These are phyloP conservation scores for Dryobota labecula DNA, from an alignment of 2,888 invertebrate species.

Conservation along the genomic window DNA sequence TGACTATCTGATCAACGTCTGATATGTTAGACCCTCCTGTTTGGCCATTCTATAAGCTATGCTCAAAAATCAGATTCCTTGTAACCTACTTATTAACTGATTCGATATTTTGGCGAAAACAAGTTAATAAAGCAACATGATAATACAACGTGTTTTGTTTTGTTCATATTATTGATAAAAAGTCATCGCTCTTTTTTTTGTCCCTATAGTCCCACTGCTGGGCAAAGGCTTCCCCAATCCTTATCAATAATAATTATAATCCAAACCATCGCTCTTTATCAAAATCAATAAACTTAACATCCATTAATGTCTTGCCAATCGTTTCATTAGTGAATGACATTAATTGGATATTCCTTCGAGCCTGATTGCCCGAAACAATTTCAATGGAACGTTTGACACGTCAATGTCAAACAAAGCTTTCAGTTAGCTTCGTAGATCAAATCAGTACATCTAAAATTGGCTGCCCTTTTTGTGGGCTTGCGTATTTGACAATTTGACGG, in stretches of 20 bases:
- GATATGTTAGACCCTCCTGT: background rate
- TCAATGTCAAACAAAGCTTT: constrained; percentile 5
- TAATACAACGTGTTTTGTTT: background rate
- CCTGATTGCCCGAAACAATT: constrained; percentile 1
- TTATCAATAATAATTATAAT: too few species aligned
- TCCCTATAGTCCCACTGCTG: too few species aligned
- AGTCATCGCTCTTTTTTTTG: too few species aligned
- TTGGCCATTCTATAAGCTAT: background rate
- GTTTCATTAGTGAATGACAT: constrained; percentile 15
- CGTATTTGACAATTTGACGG: background rate
- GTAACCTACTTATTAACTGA: background rate
- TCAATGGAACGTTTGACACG: constrained; percentile 19
- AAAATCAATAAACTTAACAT: background rate
- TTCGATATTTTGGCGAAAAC: background rate
- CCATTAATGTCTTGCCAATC: constrained; percentile 12
- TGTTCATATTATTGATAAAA: too few species aligned
- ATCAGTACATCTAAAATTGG: background rate
- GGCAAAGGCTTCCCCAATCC: too few species aligned
- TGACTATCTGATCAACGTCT: background rate
- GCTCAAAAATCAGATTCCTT: background rate
- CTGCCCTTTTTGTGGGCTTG: background rate
- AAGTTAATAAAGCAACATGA: background rate
- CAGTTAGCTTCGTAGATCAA: background rate
- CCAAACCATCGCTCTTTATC: too few species aligned
- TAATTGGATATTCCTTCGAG: constrained; percentile 5